Base-by-base conservation (phyloP, 2,113 vertebrate genomes). In the Gyps fulvus region DNA sequence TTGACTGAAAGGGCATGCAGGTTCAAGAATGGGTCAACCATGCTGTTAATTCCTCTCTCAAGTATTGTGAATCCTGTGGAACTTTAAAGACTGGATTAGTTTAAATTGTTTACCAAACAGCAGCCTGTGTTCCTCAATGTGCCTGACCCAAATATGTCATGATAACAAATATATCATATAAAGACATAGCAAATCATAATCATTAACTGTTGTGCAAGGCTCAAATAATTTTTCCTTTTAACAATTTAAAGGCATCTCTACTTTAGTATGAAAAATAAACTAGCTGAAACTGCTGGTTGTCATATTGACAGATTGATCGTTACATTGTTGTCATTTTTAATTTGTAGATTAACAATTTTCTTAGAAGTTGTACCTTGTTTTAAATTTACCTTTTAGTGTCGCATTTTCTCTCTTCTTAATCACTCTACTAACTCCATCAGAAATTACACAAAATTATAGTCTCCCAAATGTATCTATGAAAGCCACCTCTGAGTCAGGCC, bases 91-190 rank as follows among this genome's bases (percentile, higher is more conserved):
- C 76, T 43, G 76, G 69, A 72, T 90, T 71, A n/a, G 55, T n/a
- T 82, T 73, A 50, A 71, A 34, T 43, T 95, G 94, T 97, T 97
- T 97, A 88, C 73, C 54, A 43, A 96, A 91, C 70, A 94, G 61
- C 76, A 95, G 42, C 78, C 87, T 94, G 45, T 69, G 16, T 97
- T 97, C 88, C 77, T 97, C 72, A 42, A 11, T 82, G 65, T 77
- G 97, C 72, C 84, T 98, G 98, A 97, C 98, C 97, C 95, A 94
- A 92, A 97, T 96, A 91, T 97, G 95, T 97, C 97, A 90, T 22
- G 27, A 32, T 91, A 97, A 95, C 63, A 95, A 96, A 97, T 23
- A 83, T 83, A 74, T 95, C 27, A 5, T 63, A 71, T 42, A 77
- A 90, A 92, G 66, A 95, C 81, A 34, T 67, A 90, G 95, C 87